Percentiles rank a stretch among this genome's conserved stretches.
These are phyloP conservation scores for Volucella inanis DNA, from an alignment of 2,888 invertebrate genomes.

Conservation along the genomic window DNA sequence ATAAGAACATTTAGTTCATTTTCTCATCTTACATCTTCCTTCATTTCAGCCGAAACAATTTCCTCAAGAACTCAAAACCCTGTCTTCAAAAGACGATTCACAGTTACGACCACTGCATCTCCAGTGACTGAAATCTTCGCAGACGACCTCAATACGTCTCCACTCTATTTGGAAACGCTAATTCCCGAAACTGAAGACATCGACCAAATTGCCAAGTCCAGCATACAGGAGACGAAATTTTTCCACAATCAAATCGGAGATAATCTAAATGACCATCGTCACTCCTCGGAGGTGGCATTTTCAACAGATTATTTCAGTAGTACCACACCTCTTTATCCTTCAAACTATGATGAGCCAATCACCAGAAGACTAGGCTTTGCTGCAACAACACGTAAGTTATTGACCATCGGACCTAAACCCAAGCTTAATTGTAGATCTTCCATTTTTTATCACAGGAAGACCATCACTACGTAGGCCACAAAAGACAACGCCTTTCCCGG, in stretches of 20 bases:
- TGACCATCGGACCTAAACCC: not conserved
- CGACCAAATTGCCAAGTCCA: conserved; percentile 82
- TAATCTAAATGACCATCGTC: conserved; percentile 38
- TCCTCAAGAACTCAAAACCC: conserved; percentile 81
- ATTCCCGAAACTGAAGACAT: conserved; percentile 76
- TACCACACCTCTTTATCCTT: conserved; percentile 58
- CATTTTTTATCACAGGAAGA: conserved; percentile 75
- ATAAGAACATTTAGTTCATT: no score
- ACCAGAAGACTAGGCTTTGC: conserved; percentile 74
- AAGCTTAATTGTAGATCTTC: conserved; percentile 19
- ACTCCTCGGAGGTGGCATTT: conserved; percentile 53
- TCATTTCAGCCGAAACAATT: conserved; percentile 79
- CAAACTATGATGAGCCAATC: conserved; percentile 75
- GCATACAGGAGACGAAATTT: conserved; percentile 80
- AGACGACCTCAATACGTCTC: conserved; percentile 58
- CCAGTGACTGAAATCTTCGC: conserved; percentile 76
- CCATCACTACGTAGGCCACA: conserved; percentile 77
- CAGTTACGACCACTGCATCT: conserved; percentile 77
- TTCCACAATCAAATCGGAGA: conserved; percentile 80
- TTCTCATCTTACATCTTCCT: not conserved
- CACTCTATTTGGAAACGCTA: conserved; percentile 57
- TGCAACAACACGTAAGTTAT: conserved; percentile 66
- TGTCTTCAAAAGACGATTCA: conserved; percentile 83
- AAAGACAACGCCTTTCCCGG: conserved; percentile 77
- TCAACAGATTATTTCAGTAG: conserved; percentile 75